Percentiles rank a stretch among this genome's conserved stretches.
Conservation (phyloP, 1,140 invertebrate species). For the Bombus sylvicola region DNA sequence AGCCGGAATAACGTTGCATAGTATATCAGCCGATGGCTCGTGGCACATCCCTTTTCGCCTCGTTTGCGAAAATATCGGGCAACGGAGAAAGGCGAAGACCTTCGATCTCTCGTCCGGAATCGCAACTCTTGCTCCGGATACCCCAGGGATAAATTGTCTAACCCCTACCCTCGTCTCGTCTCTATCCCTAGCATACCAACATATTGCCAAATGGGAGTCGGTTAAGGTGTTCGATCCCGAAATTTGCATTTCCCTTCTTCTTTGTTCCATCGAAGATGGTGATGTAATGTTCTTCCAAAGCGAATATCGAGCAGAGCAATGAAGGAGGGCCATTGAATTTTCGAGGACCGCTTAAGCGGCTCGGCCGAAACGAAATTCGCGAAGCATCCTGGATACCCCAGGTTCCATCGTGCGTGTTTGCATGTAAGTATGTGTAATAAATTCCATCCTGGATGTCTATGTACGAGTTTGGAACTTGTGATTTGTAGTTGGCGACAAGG, state of each 20-base stretch:
- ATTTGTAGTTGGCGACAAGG: background rate
- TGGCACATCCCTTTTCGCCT: slow-evolving; percentile 48
- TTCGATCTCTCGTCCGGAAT: slow-evolving; percentile 53
- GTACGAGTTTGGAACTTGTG: background rate
- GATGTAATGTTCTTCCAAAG: slow-evolving; percentile 18
- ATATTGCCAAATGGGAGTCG: slow-evolving; percentile 53
- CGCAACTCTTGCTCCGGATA: slow-evolving; percentile 49
- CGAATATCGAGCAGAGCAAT: slow-evolving; percentile 22
- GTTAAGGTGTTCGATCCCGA: slow-evolving; percentile 49
- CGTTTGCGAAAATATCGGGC: slow-evolving; percentile 58
- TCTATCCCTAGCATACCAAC: slow-evolving; percentile 18
- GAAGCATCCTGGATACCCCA: background rate
- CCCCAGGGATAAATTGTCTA: slow-evolving; percentile 68
- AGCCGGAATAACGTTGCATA: slow-evolving; percentile 8
- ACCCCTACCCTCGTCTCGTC: background rate
- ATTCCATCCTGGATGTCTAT: background rate
- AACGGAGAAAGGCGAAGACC: slow-evolving; percentile 27
- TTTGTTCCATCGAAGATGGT: slow-evolving; percentile 19
- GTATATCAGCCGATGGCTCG: slow-evolving; percentile 7
- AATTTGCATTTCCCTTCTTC: slow-evolving; percentile 49
- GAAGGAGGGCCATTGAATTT: slow-evolving; percentile 34
- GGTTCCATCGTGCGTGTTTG: too few species aligned
- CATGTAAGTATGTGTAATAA: background rate
- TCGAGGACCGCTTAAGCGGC: slow-evolving; percentile 19
- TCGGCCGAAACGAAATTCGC: slow-evolving; percentile 23